These are phyloP conservation scores for Tipula confusa DNA, from an alignment of 2,888 invertebrate genomes.

Conservation along the genomic window DNA sequence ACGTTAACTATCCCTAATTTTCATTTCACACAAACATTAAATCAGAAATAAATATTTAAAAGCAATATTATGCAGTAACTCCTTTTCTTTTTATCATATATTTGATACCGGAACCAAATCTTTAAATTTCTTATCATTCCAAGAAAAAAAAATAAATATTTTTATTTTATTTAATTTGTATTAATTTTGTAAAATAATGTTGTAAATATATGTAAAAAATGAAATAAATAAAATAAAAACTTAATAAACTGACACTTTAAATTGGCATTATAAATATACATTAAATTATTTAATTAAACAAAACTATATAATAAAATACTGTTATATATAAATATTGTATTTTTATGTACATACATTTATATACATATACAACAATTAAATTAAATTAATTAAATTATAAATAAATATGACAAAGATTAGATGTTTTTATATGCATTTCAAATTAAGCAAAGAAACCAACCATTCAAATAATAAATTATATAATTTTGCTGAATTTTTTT, in stretches of 20 bases:
- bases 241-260: neutral
- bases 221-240: neutral
- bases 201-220: neutral
- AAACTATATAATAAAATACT: neutral
- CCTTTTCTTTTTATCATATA: neutral
- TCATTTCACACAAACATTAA: neutral
- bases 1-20: neutral
- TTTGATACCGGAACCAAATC: no score
- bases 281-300: neutral
- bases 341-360: neutral
- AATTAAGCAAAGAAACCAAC: neutral
- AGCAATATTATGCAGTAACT: neutral
- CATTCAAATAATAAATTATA: neutral
- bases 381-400: neutral
- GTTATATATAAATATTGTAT: slow-evolving; percentile 16
- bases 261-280: neutral
- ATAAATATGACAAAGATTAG: neutral
- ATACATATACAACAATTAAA: neutral
- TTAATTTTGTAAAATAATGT: neutral
- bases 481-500: neutral
- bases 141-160: neutral
- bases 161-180: neutral
- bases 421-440: slow-evolving; percentile 20
- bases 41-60: neutral
- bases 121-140: neutral